A percentile compares a stretch with the other conserved stretches of the same genome.
phyloP scores from a whole-genome alignment of 2,113 vertebrate genomes.

The Corythaixoides concolor region DNA sequence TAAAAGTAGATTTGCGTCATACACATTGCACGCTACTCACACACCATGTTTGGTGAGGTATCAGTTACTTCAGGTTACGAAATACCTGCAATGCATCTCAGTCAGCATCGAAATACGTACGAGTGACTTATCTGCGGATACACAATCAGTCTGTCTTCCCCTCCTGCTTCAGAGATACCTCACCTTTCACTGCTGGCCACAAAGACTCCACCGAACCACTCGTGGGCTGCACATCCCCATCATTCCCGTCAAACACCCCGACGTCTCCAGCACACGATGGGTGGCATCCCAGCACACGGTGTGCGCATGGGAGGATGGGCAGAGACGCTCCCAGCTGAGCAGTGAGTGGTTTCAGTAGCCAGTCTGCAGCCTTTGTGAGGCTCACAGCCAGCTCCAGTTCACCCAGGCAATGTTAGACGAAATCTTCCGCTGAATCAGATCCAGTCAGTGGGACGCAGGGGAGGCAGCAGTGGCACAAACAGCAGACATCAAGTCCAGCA shows the following conservation, averaged over 20 bases:
- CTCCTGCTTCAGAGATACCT: not conserved
- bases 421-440: not conserved
- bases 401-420: not conserved
- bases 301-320: not conserved
- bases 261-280: not conserved
- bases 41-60: rapidly evolving
- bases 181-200: not conserved
- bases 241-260: rapidly evolving
- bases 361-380: not conserved
- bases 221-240: too few relatives aligned
- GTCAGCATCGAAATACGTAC: too few relatives aligned
- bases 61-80: not conserved
- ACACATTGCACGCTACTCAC: not conserved
- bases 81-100: not conserved
- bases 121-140: not conserved
- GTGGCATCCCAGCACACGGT: not conserved
- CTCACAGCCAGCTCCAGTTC: not conserved
- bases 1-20: not conserved
- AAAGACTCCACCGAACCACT: not conserved
- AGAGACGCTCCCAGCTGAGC: not conserved
- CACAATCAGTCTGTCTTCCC: rapidly evolving
- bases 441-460: not conserved
- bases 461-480: not conserved
- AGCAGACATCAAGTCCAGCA: not conserved
- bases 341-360: not conserved